A percentile compares a stretch with the other conserved stretches of the same genome.
These are phyloP conservation scores for Centropyge bicolor DNA, from an alignment of 2,797 vertebrate genomes.

Conservation along the genomic window DNA sequence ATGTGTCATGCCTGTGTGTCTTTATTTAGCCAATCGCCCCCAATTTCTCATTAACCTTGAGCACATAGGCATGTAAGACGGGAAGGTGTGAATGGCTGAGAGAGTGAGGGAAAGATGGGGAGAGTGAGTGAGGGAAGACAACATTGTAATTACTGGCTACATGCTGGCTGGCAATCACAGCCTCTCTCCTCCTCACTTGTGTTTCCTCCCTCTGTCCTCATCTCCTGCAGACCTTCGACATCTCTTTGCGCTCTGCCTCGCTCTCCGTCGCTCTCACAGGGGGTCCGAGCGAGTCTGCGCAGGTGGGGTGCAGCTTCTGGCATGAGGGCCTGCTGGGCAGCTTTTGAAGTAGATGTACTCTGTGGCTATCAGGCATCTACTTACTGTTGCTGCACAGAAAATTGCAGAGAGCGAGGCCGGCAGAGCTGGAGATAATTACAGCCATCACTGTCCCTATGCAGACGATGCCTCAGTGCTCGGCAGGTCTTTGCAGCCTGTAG, in stretches of 20 bases:
- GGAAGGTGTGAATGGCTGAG: slow-evolving; percentile 68
- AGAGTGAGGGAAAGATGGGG: slow-evolving; percentile 48
- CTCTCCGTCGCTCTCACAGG: slow-evolving; percentile 41
- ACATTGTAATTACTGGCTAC: slow-evolving; percentile 75
- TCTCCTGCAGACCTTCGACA: slow-evolving; percentile 60
- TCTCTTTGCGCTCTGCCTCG: slow-evolving; percentile 51
- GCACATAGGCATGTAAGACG: slow-evolving; percentile 63
- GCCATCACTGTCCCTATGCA: slow-evolving; percentile 27
- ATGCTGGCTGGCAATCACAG: slow-evolving; percentile 79
- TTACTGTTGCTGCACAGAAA: slow-evolving; percentile 45
- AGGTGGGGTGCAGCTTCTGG: slow-evolving; percentile 55
- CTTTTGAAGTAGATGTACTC: slow-evolving; percentile 50
- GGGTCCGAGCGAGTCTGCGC: slow-evolving; percentile 50
- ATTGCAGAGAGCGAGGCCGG: slow-evolving; percentile 26
- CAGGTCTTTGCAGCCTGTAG: slow-evolving; percentile 26
- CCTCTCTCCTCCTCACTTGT: slow-evolving; percentile 64
- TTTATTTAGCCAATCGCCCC: slow-evolving; percentile 57
- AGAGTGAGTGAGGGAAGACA: slow-evolving; percentile 59
- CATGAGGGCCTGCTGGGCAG: slow-evolving; percentile 55
- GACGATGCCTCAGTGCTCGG: slow-evolving; percentile 22
- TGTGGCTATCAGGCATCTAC: slow-evolving; percentile 40
- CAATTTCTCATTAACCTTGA: slow-evolving; percentile 73
- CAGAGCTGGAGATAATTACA: slow-evolving; percentile 57
- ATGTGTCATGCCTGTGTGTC: slow-evolving; percentile 38
- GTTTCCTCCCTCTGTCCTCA: slow-evolving; percentile 58